phyloP scores from a whole-genome alignment of 2,113 vertebrate species.

The Eonycteris spelaea region DNA sequence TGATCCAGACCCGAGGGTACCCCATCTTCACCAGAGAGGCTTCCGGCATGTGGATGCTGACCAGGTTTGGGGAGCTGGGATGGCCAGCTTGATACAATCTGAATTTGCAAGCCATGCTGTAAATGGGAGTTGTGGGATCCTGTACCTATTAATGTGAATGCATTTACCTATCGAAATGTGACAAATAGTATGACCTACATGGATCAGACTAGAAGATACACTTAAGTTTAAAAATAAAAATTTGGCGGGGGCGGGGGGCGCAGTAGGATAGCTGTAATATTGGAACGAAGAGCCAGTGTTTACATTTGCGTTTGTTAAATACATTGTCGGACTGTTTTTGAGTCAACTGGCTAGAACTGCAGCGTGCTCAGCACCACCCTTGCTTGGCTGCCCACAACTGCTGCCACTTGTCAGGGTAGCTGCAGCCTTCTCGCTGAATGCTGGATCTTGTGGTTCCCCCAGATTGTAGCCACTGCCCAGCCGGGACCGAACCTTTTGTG shows the following conservation, averaged over 20 bases:
- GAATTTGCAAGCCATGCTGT: background rate
- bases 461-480: constrained; percentile 91
- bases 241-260: too few relatives aligned
- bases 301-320: background rate
- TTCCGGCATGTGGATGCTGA: background rate
- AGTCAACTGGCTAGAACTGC: background rate
- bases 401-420: background rate
- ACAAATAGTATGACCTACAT: background rate
- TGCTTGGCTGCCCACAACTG: background rate
- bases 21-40: background rate
- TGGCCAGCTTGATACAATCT: background rate
- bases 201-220: background rate
- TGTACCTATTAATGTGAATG: background rate
- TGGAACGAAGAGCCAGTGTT: background rate
- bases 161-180: background rate
- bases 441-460: background rate
- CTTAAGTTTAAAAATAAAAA: background rate
- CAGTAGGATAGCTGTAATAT: background rate
- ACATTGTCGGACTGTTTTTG: background rate
- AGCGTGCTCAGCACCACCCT: accelerated
- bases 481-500: constrained; percentile 88
- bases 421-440: background rate
- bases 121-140: background rate
- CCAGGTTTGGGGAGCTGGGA: background rate
- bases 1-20: background rate